Evolutionary conservation across 2,797 vertebrate species (phyloP).

Genomic region (Diglossa cyanea): DNA sequence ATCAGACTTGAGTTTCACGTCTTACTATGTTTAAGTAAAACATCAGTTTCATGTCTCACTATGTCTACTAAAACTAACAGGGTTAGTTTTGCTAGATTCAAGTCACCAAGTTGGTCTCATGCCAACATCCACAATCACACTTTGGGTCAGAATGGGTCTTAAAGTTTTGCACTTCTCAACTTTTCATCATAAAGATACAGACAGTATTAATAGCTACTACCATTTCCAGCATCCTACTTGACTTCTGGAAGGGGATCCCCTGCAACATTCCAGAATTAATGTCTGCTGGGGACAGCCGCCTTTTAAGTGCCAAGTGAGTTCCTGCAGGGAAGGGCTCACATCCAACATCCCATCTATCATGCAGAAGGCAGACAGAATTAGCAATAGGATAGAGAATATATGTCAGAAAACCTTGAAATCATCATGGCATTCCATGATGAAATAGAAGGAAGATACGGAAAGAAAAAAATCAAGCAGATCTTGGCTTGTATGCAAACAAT

Average conservation of each 20-base stretch:
- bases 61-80: not conserved
- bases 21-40: not conserved
- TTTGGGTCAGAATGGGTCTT: not conserved
- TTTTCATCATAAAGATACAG: conserved; percentile 48
- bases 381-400: not conserved
- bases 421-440: not conserved
- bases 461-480: not conserved
- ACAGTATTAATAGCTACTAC: conserved; percentile 60
- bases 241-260: conserved; percentile 71
- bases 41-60: not conserved
- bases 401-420: not conserved
- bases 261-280: conserved; percentile 52
- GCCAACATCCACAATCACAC: not conserved
- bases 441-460: not conserved
- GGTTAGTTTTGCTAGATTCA: not conserved
- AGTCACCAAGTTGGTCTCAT: not conserved
- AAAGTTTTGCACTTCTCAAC: conserved; percentile 2
- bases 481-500: not conserved
- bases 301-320: conserved; percentile 36
- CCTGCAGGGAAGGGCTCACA: conserved; percentile 20
- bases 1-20: not conserved
- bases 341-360: conserved; percentile 32
- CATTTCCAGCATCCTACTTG: conserved; percentile 56
- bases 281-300: conserved; percentile 29
- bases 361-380: not conserved